Percentiles rank a stretch among this genome's conserved stretches.
phyloP scores from a whole-genome alignment of 2,888 invertebrate genomes.

The Asteroscopus sphinx region DNA sequence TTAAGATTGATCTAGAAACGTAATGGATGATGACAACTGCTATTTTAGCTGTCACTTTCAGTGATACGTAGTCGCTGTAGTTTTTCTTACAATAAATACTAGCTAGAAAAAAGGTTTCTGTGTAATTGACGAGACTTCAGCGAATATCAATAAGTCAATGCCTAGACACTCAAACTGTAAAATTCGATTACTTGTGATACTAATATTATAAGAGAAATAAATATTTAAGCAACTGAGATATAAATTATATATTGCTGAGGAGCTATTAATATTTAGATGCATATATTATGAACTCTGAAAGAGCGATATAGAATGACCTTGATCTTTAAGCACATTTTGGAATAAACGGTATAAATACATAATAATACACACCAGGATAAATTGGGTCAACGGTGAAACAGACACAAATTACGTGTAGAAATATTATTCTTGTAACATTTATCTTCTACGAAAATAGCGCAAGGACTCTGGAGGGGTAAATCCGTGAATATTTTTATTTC shows the following conservation, averaged over 20 bases:
- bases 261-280: constrained; percentile 29
- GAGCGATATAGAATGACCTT: neutral
- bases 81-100: neutral
- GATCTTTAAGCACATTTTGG: too few species aligned
- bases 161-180: too few species aligned
- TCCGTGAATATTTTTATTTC: too few species aligned
- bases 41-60: neutral
- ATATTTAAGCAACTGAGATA: constrained; percentile 5
- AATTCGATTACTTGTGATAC: constrained; percentile 9
- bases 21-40: neutral
- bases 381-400: too few species aligned
- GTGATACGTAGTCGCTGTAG: neutral
- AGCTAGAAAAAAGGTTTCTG: neutral
- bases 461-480: too few species aligned
- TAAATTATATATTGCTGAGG: constrained; percentile 11
- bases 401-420: too few species aligned
- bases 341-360: too few species aligned
- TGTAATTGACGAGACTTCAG: neutral
- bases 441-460: too few species aligned
- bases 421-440: too few species aligned
- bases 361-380: too few species aligned
- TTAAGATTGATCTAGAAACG: neutral
- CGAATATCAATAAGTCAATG: too few species aligned
- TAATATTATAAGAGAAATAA: constrained; percentile 7
- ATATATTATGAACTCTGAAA: constrained; percentile 13